Evolutionary conservation across 2,113 vertebrate species (phyloP).

Genomic region (Himantopus leucocephalus): DNA sequence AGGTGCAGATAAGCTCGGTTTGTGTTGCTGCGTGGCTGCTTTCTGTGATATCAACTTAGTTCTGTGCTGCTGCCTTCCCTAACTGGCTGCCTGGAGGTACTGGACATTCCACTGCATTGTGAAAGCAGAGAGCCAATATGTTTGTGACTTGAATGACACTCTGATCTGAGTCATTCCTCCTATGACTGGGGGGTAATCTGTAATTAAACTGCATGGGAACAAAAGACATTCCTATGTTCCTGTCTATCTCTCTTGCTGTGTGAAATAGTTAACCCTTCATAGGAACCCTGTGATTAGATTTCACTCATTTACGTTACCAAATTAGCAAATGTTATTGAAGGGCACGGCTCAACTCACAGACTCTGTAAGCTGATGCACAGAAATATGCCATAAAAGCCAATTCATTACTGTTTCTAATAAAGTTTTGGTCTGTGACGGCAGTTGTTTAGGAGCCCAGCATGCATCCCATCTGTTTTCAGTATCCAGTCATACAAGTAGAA

Average conservation of each 20-base stretch:
- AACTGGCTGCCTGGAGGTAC: background rate
- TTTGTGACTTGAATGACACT: background rate
- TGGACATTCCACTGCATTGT: background rate
- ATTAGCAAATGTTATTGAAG: background rate
- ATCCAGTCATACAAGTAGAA: background rate
- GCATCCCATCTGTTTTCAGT: conserved; percentile 41
- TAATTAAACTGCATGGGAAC: background rate
- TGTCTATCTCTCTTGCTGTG: background rate
- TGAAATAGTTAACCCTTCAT: background rate
- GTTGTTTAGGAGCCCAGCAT: background rate
- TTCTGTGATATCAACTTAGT: background rate
- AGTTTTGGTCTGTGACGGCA: background rate
- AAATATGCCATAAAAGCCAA: background rate
- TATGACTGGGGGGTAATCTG: background rate
- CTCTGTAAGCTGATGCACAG: background rate
- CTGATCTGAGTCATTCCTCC: background rate
- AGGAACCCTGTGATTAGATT: background rate
- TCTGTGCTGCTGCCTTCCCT: background rate
- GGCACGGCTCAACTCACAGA: background rate
- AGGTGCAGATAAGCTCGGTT: background rate
- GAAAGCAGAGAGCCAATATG: background rate
- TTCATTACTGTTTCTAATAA: conserved; percentile 21
- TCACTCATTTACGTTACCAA: background rate
- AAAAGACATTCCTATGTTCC: background rate
- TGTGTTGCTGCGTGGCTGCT: background rate